Percentiles rank a stretch among this genome's conserved stretches.
phyloP scores from a whole-genome alignment of 2,113 vertebrate species.

The Opisthocomus hoazin region DNA sequence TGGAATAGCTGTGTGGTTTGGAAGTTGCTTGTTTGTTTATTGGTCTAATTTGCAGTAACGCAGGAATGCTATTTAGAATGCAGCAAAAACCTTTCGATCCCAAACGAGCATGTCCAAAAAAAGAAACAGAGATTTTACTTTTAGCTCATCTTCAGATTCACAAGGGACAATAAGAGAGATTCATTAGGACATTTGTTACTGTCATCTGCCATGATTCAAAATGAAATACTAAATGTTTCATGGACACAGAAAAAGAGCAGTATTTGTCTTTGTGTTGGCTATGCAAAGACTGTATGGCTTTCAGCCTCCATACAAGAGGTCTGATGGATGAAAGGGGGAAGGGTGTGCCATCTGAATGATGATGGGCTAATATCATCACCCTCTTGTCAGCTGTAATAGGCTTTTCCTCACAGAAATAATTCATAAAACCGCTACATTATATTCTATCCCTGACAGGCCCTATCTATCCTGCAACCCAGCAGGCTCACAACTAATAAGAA shows the following conservation, averaged over 20 bases:
- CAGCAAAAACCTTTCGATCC: constrained; percentile 8
- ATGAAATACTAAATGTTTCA: constrained; percentile 99
- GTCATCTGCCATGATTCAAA: constrained; percentile 95
- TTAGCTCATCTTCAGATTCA: constrained; percentile 86
- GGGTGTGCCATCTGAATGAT: constrained; percentile 97
- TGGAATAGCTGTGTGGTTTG: not conserved
- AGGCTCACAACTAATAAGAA: constrained; percentile 99
- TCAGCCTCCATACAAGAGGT: constrained; percentile 81
- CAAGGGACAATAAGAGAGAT: constrained; percentile 95
- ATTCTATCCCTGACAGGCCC: constrained; percentile 93
- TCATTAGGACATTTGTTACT: constrained; percentile 99
- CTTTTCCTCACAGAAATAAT: constrained; percentile 99
- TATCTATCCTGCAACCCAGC: constrained; percentile 98
- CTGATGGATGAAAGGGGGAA: constrained; percentile 97
- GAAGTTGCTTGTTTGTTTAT: constrained; percentile 30
- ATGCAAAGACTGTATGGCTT: constrained; percentile 76
- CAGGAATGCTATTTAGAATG: constrained; percentile 35
- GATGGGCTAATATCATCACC: constrained; percentile 99
- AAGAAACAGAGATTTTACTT: constrained; percentile 75
- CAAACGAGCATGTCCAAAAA: constrained; percentile 47
- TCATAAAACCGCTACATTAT: constrained; percentile 98
- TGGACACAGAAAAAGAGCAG: constrained; percentile 94
- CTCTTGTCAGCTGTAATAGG: constrained; percentile 99
- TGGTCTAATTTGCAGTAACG: constrained; percentile 49
- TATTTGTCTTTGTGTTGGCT: constrained; percentile 98